Base-by-base conservation (phyloP, 2,797 vertebrate species). In the Microhierax caerulescens region DNA sequence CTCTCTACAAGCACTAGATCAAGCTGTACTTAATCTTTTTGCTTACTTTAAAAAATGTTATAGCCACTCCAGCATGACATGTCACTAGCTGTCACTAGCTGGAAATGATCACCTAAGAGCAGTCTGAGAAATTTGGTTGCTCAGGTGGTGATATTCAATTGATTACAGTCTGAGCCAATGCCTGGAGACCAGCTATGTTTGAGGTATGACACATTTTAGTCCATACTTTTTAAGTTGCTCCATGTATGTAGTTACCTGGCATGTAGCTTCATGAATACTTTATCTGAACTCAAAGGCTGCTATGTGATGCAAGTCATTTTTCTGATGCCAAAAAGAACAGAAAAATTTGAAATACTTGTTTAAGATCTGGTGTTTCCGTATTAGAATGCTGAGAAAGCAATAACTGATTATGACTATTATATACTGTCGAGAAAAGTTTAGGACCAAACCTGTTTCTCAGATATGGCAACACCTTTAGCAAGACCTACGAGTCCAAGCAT, bases 61-160 rank as follows among this genome's bases (percentile, higher is more conserved):
- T 2, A 73, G 7, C 25, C 37, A 9, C 7, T 64, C 13, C 7
- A 48, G 28, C 0, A 0, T 61, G 48, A 27, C 48, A 6, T 5
- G 24, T 41, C 56, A 39, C n/a, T n/a, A n/a, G n/a, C n/a, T n/a
- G 27, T 32, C 27, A 56, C 11, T 57, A 64, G 57, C 45, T 91
- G 74, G 65, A 64, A 89, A 64, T 13, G 36, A 22, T 51, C 81
- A 79, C 32, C 41, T 45, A 85, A 76, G 76, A 21, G 13, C 50
- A 75, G 18, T 0, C 4, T 61, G 48, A 53, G 45, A 59, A n/a
- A 53, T 13, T 5, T 53, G 4, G 8, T 57, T 72, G 19, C 57
- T 89, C 60, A 60, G 0, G 11, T 81, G 65, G 47, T 43, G 36
- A 15, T n/a, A 37, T 28, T 50, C 51, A 57, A 11, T 36, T 39